Conservation (phyloP, 1,140 invertebrate species). For the Cydia splendana region DNA sequence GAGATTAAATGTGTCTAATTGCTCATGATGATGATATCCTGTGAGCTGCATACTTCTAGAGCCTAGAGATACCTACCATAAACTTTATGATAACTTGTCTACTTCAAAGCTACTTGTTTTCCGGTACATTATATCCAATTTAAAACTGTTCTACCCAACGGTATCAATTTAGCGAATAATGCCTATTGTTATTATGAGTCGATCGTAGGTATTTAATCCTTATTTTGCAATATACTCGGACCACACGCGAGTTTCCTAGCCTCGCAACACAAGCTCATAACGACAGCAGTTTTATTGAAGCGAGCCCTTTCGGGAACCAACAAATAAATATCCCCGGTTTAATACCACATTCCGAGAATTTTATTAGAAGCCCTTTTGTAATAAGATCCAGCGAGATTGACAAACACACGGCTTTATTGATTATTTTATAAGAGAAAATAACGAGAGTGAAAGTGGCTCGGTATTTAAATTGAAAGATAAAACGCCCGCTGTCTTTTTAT, state of each 20-base stretch:
- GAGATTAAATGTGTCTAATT: too few species aligned
- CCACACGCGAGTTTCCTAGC: constrained; percentile 5
- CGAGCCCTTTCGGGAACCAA: constrained; percentile 27
- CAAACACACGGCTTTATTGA: constrained; percentile 1
- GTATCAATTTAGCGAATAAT: too few species aligned
- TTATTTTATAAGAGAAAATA: constrained; percentile 8
- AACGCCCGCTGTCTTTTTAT: constrained; percentile 6
- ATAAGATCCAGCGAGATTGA: constrained; percentile 21
- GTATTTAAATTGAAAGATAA: constrained; percentile 20
- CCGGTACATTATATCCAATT: too few species aligned
- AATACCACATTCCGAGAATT: constrained; percentile 27
- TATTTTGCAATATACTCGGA: neutral
- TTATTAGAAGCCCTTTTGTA: constrained; percentile 28
- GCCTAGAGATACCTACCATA: too few species aligned
- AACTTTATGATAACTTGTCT: too few species aligned
- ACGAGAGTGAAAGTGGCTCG: constrained; percentile 15
- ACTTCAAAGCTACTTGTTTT: too few species aligned
- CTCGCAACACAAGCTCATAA: constrained; percentile 8
- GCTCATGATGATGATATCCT: too few species aligned
- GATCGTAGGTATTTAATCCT: too few species aligned
- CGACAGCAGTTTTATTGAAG: constrained; percentile 30
- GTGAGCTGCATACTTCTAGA: too few species aligned
- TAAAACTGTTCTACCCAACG: too few species aligned
- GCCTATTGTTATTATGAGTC: too few species aligned
- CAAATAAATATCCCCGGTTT: constrained; percentile 27